Base-by-base conservation (phyloP, 2,113 vertebrate species). In the Lathamus discolor region DNA sequence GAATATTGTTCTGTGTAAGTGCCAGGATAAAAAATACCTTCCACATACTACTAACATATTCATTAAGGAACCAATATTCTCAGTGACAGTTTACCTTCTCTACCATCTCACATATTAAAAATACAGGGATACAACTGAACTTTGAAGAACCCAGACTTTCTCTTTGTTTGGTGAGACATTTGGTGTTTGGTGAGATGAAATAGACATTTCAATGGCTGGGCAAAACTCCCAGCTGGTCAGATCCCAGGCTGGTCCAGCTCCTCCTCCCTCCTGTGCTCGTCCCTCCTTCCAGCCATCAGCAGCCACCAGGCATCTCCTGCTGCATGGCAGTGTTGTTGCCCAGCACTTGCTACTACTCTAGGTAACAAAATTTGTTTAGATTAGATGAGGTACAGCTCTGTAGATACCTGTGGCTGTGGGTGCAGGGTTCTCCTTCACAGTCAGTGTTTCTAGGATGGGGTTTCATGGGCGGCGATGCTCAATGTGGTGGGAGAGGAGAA, bases 401-500 rank as follows among this genome's bases (percentile, higher is more conserved):
- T 70, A 55, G n/a, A 43, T 59, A 33, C 11, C 14, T 75, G 17
- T 52, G 55, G 31, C 19, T 73, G 37, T 52, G 33, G 73, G 51
- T 27, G 57, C 48, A n/a, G 18, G 28, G 4, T 3, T 82, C 9
- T 79, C 23, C 66, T 61, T 61, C 29, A 28, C 22, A 44, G 12
- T 51, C 16, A 35, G 15, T 1, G 5, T 35, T 39, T 72, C 39
- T 37, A 25, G 33, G 6, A 2, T 31, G 27, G 2, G 59, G 31
- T 86, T 84, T 68, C 44, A 20, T 12, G 23, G 52, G 10, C 35
- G 5, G n/a, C 14, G 68, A 48, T 43, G 52, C 10, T 54, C 6
- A 0, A 0, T 1, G 1, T 39, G 18, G 11, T 19, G 20, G 35
- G 37, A 91, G 74, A 11, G 6, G 46, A 23, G 8, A 73, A 5